These are phyloP conservation scores for Spheniscus humboldti DNA, from an alignment of 2,797 vertebrate genomes.

Conservation along the genomic window DNA sequence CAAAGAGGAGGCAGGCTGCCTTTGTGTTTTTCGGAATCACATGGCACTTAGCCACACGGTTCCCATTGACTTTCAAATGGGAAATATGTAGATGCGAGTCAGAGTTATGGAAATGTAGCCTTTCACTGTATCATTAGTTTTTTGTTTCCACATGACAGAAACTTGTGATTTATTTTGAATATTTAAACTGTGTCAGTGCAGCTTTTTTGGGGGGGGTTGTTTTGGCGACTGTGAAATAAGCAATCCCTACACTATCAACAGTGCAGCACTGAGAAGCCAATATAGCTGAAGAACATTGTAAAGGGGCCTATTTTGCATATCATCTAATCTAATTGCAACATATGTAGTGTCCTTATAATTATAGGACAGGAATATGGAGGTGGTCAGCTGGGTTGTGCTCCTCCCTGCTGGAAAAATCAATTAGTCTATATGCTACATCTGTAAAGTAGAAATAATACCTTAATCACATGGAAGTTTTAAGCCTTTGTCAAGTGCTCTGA, in stretches of 20 bases:
- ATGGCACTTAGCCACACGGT: not conserved
- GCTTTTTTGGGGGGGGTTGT: not conserved
- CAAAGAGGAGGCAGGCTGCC: constrained; percentile 17
- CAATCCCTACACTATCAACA: not conserved
- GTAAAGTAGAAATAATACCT: not conserved
- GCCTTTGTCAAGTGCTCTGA: not conserved
- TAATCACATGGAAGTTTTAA: not conserved
- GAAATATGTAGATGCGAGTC: constrained; percentile 42
- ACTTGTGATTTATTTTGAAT: constrained; percentile 58
- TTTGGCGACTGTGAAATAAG: not conserved
- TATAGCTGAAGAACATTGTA: not conserved
- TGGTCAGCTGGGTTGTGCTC: not conserved
- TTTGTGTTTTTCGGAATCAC: not conserved
- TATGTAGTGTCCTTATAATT: not conserved
- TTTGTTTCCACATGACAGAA: constrained; percentile 59
- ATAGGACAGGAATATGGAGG: not conserved
- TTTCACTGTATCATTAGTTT: constrained; percentile 60
- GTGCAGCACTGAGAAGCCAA: not conserved
- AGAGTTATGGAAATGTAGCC: constrained; percentile 58
- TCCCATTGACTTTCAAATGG: constrained; percentile 59
- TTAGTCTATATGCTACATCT: not conserved
- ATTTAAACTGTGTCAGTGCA: not conserved
- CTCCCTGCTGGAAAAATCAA: not conserved
- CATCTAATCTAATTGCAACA: not conserved
- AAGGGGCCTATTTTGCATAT: not conserved